Evolutionary conservation across 2,888 invertebrate genomes (phyloP).

Genomic region (Metallyticus violacea): DNA sequence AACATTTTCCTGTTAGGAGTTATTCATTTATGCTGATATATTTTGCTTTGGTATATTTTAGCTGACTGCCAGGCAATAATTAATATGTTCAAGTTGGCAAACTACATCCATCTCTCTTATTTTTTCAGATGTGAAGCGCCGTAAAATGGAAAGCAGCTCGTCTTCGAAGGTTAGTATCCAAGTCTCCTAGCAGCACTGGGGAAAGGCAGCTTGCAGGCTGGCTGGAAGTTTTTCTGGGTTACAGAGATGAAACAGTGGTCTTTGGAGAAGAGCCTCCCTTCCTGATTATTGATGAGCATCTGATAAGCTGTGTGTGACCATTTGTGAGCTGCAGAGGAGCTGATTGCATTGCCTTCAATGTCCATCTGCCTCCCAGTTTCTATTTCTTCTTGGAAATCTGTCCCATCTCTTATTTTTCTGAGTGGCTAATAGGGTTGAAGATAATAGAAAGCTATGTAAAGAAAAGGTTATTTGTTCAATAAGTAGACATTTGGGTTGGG

Average conservation of each 20-base stretch:
- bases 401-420: background rate
- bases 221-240: conserved; percentile 44
- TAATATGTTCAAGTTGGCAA: background rate
- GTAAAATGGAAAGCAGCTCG: conserved; percentile 72
- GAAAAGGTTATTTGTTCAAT: background rate
- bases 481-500: background rate
- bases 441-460: background rate
- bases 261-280: background rate
- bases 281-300: background rate
- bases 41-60: too few species aligned
- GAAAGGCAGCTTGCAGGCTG: conserved; percentile 22
- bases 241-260: conserved; percentile 14
- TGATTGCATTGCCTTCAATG: background rate
- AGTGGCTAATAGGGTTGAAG: conserved; percentile 6
- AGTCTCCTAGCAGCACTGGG: conserved; percentile 49
- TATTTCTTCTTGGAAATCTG: conserved; percentile 14
- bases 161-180: conserved; percentile 83
- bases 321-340: background rate
- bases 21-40: too few species aligned
- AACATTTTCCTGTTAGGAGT: too few species aligned
- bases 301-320: background rate
- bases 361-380: background rate
- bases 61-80: too few species aligned
- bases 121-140: conserved; percentile 71
- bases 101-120: background rate